Base-by-base conservation (phyloP, 1,140 invertebrate species). In the Adoxophyes honmai region DNA sequence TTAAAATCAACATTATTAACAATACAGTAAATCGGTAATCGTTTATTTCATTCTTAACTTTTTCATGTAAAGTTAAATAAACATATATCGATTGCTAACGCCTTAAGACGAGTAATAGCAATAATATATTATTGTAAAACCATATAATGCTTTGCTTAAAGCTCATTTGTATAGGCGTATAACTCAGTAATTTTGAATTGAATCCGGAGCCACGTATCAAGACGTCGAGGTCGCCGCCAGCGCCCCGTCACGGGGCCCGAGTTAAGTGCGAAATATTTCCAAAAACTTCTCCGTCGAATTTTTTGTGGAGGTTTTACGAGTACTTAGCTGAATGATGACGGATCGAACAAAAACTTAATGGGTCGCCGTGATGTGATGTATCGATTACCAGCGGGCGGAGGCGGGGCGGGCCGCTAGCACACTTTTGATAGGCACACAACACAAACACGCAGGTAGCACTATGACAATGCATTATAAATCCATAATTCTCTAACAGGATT, bases 251-350 rank as follows among this genome's bases (percentile, higher is more conserved):
- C 28, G 18, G 42, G 48, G 16, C 37, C 16, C 11, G 34, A 44
- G 39, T 48, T 64, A 59, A 66, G 64, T 66, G 64, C 64, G 64
- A 66, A 66, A 59, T 52, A 55, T 56, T 58, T 60, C 55, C 38
- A 28, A 14, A 48, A 48, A 16, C 42, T 48, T 48, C 42, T 21
- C 42, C 42, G 42, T 48, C 21, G 21, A 11, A 33, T 48, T 48
- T 48, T 48, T 48, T 48, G 42, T 48, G 42, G 10, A 16, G 42
- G 21, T 48, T 48, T 48, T 48, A 48, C 5, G 18, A 48, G 42
- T 48, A 48, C 42, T 48, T 48, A 48, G 42, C 42, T 48, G 42
- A 33, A 48, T 48, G 18, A 48, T 48, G 16, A 48, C 42, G 21
- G 21, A 28, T 28, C 21, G 42, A 48, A 48, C 18, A 48, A 48